A percentile compares a stretch with the other conserved stretches of the same genome.
These are phyloP conservation scores for Drosophila paulistorum DNA, from an alignment of 1,140 invertebrate genomes.

Conservation along the genomic window DNA sequence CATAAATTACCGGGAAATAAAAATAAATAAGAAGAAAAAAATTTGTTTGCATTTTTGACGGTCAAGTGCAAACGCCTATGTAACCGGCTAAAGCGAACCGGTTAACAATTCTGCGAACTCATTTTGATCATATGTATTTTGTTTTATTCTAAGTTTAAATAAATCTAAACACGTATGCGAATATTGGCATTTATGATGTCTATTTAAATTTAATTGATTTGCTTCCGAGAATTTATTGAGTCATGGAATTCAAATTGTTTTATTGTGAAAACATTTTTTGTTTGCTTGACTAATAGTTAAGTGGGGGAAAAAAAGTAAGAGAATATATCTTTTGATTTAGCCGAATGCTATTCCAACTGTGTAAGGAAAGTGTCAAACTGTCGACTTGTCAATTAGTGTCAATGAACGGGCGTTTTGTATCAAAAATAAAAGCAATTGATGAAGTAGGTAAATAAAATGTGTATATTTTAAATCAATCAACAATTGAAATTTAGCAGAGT, in stretches of 20 bases:
- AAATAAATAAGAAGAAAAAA: conserved; percentile 15
- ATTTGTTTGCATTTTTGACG: conserved; percentile 15
- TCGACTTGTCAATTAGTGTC: neutral
- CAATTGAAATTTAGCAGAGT: no score
- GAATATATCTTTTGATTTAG: conserved; percentile 1
- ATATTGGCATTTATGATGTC: conserved; percentile 7
- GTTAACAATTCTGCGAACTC: conserved; percentile 15
- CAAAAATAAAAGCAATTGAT: neutral
- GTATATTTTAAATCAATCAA: no score
- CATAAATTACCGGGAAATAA: conserved; percentile 20
- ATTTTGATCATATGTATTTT: neutral
- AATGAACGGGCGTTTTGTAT: neutral
- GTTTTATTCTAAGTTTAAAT: neutral
- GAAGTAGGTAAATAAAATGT: neutral
- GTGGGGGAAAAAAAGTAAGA: neutral
- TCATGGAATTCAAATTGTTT: conserved; percentile 11
- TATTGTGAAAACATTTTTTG: neutral
- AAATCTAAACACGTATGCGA: conserved; percentile 2
- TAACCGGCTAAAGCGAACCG: conserved; percentile 22
- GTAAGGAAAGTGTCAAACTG: neutral
- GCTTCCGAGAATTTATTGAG: conserved; percentile 1
- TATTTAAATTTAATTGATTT: conserved; percentile 15
- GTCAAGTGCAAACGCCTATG: neutral
- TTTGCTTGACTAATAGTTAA: neutral
- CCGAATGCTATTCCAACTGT: conserved; percentile 5